A percentile compares a stretch with the other conserved stretches of the same genome.
phyloP scores from a whole-genome alignment of 2,888 invertebrate species.

The Ormyrus labotus region DNA sequence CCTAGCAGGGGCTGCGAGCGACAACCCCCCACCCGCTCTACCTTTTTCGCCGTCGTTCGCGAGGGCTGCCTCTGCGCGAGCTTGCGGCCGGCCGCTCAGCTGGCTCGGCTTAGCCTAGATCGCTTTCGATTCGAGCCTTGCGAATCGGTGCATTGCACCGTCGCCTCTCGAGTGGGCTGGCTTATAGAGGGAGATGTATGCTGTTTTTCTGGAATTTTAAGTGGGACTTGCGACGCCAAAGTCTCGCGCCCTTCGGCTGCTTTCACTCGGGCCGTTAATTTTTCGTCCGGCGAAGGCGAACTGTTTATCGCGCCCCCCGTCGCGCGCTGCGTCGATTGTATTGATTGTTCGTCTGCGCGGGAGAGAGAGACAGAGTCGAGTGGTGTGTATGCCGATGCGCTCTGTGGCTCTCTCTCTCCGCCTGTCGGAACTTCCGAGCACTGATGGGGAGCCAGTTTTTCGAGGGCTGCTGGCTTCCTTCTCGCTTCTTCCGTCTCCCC shows the following conservation, averaged over 20 bases:
- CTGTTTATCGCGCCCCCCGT: not conserved
- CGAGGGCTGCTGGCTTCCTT: too few relatives aligned
- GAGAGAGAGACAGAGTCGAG: not conserved
- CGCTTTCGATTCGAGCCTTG: slow-evolving; percentile 24
- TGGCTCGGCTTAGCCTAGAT: slow-evolving; percentile 21
- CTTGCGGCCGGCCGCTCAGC: not conserved
- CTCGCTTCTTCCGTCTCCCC: too few relatives aligned
- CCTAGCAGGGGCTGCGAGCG: slow-evolving; percentile 28
- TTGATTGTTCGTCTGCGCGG: slow-evolving; percentile 59
- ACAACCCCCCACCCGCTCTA: not conserved
- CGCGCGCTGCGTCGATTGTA: slow-evolving; percentile 63
- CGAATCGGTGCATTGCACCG: not conserved
- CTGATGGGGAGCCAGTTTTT: not conserved
- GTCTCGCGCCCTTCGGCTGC: slow-evolving; percentile 21
- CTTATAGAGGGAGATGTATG: not conserved
- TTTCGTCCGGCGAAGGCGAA: slow-evolving; percentile 30
- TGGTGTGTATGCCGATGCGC: not conserved
- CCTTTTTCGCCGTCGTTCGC: not conserved
- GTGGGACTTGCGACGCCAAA: not conserved
- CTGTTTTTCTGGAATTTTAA: not conserved
- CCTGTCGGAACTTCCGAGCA: slow-evolving; percentile 36
- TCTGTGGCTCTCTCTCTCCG: not conserved
- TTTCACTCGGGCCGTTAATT: slow-evolving; percentile 55
- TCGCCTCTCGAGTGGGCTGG: not conserved
- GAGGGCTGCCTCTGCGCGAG: not conserved